Evolutionary conservation across 2,888 invertebrate genomes (phyloP).

Genomic region (Platycheirus rosarum): DNA sequence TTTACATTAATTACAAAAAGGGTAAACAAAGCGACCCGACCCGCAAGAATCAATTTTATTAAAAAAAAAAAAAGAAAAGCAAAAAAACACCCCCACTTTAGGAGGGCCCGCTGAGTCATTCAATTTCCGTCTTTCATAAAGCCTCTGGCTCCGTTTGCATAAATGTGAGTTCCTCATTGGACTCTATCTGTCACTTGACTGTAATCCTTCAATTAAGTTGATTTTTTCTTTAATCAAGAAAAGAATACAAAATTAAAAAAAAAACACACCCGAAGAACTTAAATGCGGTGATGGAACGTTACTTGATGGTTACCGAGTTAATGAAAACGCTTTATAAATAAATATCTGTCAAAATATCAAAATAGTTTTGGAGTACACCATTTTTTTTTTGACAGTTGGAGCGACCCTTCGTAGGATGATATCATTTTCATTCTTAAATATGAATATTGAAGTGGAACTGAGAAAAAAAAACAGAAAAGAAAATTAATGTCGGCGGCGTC

Average conservation of each 20-base stretch:
- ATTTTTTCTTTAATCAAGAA: constrained; percentile 53
- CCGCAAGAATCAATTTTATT: constrained; percentile 62
- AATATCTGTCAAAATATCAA: constrained; percentile 54
- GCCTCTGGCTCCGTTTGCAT: no score
- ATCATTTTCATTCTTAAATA: constrained; percentile 57
- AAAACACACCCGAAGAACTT: not conserved
- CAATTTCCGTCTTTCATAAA: constrained; percentile 59
- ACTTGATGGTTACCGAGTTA: constrained; percentile 35
- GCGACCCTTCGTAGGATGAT: constrained; percentile 55
- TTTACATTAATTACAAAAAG: constrained; percentile 70
- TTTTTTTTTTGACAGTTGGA: not conserved
- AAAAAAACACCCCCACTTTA: constrained; percentile 43
- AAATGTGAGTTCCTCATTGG: constrained; percentile 23
- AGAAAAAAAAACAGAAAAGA: constrained; percentile 19
- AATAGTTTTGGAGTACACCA: constrained; percentile 1
- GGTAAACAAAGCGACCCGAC: constrained; percentile 68
- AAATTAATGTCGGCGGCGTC: constrained; percentile 53
- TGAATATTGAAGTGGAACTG: constrained; percentile 5
- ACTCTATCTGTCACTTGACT: constrained; percentile 52
- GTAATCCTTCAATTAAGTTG: constrained; percentile 70
- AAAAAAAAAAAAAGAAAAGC: constrained; percentile 3
- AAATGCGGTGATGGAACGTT: constrained; percentile 11
- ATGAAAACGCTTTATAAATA: constrained; percentile 68
- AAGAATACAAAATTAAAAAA: not conserved
- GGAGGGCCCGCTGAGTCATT: constrained; percentile 55